Evolutionary conservation across 2,113 vertebrate genomes (phyloP).

Genomic region (Triplophysa dalaica): DNA sequence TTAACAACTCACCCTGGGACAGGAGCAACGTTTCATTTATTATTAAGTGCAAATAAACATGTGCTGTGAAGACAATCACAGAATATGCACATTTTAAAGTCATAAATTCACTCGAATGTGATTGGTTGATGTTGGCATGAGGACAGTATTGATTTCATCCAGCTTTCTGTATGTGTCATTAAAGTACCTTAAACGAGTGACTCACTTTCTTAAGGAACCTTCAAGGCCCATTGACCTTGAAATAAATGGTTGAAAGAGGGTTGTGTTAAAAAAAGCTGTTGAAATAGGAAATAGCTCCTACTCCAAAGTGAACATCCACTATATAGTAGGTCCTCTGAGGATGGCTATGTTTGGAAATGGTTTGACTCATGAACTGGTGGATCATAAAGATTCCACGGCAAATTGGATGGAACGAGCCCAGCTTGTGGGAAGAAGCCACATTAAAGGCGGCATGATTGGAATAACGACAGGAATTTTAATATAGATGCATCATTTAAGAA

Average conservation of each 20-base stretch:
- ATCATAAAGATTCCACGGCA: slow-evolving; percentile 49
- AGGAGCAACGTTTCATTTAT: not conserved
- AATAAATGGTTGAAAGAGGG: slow-evolving; percentile 45
- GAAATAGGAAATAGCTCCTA: slow-evolving; percentile 45
- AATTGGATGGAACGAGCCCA: slow-evolving; percentile 42
- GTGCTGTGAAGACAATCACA: not conserved
- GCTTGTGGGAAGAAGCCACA: slow-evolving; percentile 43
- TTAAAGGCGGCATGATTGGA: slow-evolving; percentile 49
- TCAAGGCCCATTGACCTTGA: slow-evolving; percentile 48
- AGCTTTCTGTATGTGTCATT: slow-evolving; percentile 44
- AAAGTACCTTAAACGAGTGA: slow-evolving; percentile 31
- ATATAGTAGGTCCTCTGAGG: slow-evolving; percentile 39
- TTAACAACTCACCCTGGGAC: not conserved
- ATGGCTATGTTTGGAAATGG: slow-evolving; percentile 42
- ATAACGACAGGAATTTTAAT: slow-evolving; percentile 55
- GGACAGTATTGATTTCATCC: not conserved
- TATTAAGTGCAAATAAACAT: slow-evolving; percentile 14
- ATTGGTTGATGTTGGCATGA: slow-evolving; percentile 28
- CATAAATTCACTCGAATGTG: slow-evolving; percentile 1
- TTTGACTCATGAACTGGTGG: slow-evolving; percentile 36
- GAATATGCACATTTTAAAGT: not conserved
- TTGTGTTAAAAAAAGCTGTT: slow-evolving; percentile 41
- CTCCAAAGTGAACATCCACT: slow-evolving; percentile 47
- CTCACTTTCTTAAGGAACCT: slow-evolving; percentile 37
- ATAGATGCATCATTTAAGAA: slow-evolving; percentile 46